Base-by-base conservation (phyloP, 1,140 invertebrate genomes). In the Dufourea novaeangliae region DNA sequence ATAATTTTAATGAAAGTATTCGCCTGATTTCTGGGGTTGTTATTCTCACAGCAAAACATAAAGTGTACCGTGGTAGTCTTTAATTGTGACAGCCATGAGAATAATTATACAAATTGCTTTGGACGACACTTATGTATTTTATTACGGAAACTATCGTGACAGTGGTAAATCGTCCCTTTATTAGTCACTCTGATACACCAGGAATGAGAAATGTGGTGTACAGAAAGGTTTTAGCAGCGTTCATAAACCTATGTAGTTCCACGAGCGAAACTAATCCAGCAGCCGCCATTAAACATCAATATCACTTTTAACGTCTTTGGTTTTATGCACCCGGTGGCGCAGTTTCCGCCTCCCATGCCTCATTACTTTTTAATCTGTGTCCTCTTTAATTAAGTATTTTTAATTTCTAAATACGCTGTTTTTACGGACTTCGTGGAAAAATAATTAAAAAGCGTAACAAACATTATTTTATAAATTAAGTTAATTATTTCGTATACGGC, bases 211-310 rank as follows among this genome's bases (percentile, higher is more conserved):
- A 50, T n/a, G 22, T 3, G 1, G 10, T 25, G 12, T 25, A n/a
- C 10, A 10, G 37, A 10, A 44, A 57, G 37, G 27, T 75, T 75
- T 75, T 75, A 75, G 14, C 37, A 34, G 25, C 50, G 34, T 25
- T 32, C 63, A n/a, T 75, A 68, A 75, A 75, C 20, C 37, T 34
- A n/a, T n/a, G n/a, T n/a, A 1, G 6, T 8, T 2, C 14, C 50
- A 57, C 44, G 29, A 57, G n/a, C 50, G 50, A 57, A 46, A 56
- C 50, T 75, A 67, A 75, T 75, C 63, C n/a, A 67, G n/a, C 10
- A 11, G n/a, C 37, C 12, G 27, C 14, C 17, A n/a, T 67, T 56
- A 67, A 54, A 56, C 72, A 75, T 44, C 63, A 57, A 75, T 67
- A 67, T 75, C 46, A 32, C 52, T 57, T 52, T 57, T 29, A 52